Evolutionary conservation across 2,797 vertebrate species (phyloP), one percentile per base, ranked within the genome.

Genomic region (Coilia nasus): DNA sequence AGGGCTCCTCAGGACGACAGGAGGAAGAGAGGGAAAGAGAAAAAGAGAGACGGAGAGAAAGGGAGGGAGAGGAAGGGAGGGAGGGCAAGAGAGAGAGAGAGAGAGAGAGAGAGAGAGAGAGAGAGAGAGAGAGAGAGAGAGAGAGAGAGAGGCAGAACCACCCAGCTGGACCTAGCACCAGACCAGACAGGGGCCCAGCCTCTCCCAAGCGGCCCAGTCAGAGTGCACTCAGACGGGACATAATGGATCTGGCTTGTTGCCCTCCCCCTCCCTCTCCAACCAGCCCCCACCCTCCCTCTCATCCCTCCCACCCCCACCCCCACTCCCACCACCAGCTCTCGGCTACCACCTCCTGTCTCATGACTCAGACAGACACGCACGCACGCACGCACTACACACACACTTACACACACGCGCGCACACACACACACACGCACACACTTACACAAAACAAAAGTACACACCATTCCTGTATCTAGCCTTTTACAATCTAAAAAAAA

Each of bases 191-290:
- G 71, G 71, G 71, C 71, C 71, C 71, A 41, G 71, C 35, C 71
- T 78, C 71, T 78, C 71, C 71, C 71, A 35, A 78, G 71, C 71
- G 71, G 71, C 71, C 71, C 71, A 78, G 71, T 78, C 71, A 31
- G 71, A 78, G 71, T 78, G 71, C 71, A 78, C 71, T 78, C 71
- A 78, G 71, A 78, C 71, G 71, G 71, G 71, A 78, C 71, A 78
- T 78, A 78, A 78, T 78, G 71, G 71, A 78, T 78, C 71, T 78
- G 71, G 71, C 71, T 78, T 78, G 71, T 35, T 78, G 71, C 71
- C 71, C 71, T 78, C 35, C 71, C 35, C 71, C 71, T 78, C n/a
- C n/a, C n/a, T n/a, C n/a, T 47, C 71, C 28, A 75, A 75, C 67
- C 67, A 75, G 15, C 67, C 67, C 50, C 50, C 7, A 54, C 25